These are phyloP conservation scores for Raja brachyura DNA, from an alignment of 2,113 vertebrate genomes.

Conservation along the genomic window DNA sequence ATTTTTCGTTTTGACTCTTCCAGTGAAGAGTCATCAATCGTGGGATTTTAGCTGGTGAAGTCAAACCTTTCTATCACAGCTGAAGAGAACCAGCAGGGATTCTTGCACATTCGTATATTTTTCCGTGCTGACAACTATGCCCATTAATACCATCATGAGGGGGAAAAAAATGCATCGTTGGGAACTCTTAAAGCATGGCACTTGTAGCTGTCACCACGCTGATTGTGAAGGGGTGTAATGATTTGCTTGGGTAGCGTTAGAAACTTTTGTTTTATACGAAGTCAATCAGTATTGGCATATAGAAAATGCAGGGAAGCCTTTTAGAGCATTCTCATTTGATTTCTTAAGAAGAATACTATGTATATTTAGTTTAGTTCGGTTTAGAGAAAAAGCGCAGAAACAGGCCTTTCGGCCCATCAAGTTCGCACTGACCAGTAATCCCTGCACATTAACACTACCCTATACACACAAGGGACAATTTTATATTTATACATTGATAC, in stretches of 20 bases:
- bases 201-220: conserved; percentile 5
- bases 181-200: conserved; percentile 31
- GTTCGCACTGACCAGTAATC: too few relatives aligned
- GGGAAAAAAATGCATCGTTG: not conserved
- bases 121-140: conserved; percentile 24
- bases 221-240: conserved; percentile 37
- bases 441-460: too few relatives aligned
- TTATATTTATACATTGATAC: too few relatives aligned
- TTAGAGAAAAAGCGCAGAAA: too few relatives aligned
- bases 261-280: conserved; percentile 38
- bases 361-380: not conserved
- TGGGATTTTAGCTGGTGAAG: conserved; percentile 30
- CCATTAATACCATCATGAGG: conserved; percentile 26
- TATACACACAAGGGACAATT: too few relatives aligned
- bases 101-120: conserved; percentile 30
- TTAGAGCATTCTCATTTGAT: not conserved
- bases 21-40: conserved; percentile 29
- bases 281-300: conserved; percentile 31
- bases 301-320: conserved; percentile 13
- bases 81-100: conserved; percentile 28
- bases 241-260: conserved; percentile 36
- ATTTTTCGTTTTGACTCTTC: conserved; percentile 30
- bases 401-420: too few relatives aligned
- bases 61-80: conserved; percentile 35
- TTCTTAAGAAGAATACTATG: conserved; percentile 21